A percentile compares a stretch with the other conserved stretches of the same genome.
Evolutionary conservation across 2,113 vertebrate species (phyloP).

Genomic region (Azemiops feae): DNA sequence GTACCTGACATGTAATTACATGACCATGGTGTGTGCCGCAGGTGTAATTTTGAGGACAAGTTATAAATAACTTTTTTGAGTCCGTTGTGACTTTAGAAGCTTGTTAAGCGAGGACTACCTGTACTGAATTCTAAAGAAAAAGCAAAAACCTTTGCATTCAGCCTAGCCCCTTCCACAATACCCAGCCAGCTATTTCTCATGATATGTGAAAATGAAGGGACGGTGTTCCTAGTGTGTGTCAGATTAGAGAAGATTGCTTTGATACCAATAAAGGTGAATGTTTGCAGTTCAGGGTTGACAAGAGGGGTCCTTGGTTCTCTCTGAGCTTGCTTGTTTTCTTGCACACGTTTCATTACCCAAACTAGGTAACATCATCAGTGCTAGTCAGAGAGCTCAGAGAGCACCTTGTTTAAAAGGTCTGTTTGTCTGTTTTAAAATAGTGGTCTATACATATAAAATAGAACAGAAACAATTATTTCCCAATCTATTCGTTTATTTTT

Average conservation of each 20-base stretch:
- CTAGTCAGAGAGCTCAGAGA: too few species aligned
- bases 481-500: not conserved
- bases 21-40: not conserved
- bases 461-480: not conserved
- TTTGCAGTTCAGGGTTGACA: too few species aligned
- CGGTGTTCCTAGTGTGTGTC: not conserved
- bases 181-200: not conserved
- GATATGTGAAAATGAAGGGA: not conserved
- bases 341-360: too few species aligned
- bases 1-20: not conserved
- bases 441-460: not conserved
- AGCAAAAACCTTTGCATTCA: not conserved
- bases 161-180: not conserved
- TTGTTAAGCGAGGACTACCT: not conserved
- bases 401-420: not conserved
- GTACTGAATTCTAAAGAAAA: slow-evolving; percentile 32
- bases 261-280: too few species aligned
- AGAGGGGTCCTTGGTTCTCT: too few species aligned
- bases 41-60: not conserved
- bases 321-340: too few species aligned
- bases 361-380: too few species aligned
- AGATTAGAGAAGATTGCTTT: not conserved
- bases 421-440: not conserved
- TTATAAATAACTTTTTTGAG: not conserved
- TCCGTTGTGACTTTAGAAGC: not conserved